Base-by-base conservation (phyloP, 2,888 invertebrate genomes). In the Apeira syringaria region DNA sequence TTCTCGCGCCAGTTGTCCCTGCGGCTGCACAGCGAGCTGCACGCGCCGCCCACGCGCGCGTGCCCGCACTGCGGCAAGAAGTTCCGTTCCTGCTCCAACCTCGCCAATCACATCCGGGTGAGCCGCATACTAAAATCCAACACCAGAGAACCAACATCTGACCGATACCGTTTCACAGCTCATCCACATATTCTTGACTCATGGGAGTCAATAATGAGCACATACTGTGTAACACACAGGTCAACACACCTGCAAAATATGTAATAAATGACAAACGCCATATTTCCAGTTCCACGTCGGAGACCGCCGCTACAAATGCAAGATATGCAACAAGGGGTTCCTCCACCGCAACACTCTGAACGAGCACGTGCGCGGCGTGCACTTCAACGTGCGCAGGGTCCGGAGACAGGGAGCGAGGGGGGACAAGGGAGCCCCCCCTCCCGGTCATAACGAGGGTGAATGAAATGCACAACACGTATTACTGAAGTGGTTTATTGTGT, bases 331-430 rank as follows among this genome's bases (percentile, higher is more conserved):
- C 1, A 44, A 44, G 9, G 44, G 44, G n/a, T 44, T 44, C 29
- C 25, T 44, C 0, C 44, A 44, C 5, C 9, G 37, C 4, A 18
- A 28, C 3, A 32, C 44, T 2, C 9, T 44, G 53, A 40, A 53
- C 50, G 41, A 44, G 34, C 33, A 53, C 32, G 13, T 57, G 45
- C 12, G 49, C 26, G 34, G 52, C 43, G 30, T 48, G 15, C 13
- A 42, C 42, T 41, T 51, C 39, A 13, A 53, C 29, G n/a, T 59
- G 53, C 7, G 60, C 49, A 3, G 72, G 64, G 42, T 35, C 2
- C 8, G 42, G 27, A 39, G 27, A 9, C n/a, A 12, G 9, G 38
- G 7, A 24, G 13, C 15, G 15, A 15, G 15, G 15, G 15, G 15
- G 15, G 15, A 15, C 15, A 2, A 15, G n/a, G n/a, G n/a, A n/a